Base-by-base conservation (phyloP, 2,113 vertebrate species). In the Pituophis catenifer region DNA sequence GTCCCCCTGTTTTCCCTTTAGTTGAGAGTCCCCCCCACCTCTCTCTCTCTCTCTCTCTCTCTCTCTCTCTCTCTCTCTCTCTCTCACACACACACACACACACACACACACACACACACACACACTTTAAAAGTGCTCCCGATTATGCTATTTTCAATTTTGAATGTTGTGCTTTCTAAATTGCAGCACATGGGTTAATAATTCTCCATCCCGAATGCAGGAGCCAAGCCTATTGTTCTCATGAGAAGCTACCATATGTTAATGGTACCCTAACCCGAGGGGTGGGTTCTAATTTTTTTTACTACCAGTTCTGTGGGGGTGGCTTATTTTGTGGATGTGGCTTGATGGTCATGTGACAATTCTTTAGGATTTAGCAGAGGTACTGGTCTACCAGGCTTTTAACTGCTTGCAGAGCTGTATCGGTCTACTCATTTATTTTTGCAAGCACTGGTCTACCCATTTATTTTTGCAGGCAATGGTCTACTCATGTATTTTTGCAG, bases 121-220 rank as follows among this genome's bases (percentile, higher is more conserved):
- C 57, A 58, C 57, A 59, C 21, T 94, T 81, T 88, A 3, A 94
- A 94, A 96, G 94, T 26, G 92, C 94, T 93, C 55, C 92, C 38
- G 88, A 94, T 89, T 50, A 93, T 86, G 94, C 90, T 6, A 24
- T 96, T 95, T 95, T 91, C 95, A 95, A 94, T 94, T 94, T 96
- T 53, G 57, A 94, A 95, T 95, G 95, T 95, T 70, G 93, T 70
- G 5, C 24, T 94, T 96, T 92, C 94, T 90, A 52, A 57, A 86
- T 95, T 96, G 93, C 44, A 58, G 70, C 44, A 38, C 8, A 89
- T 86, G n/a, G 17, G 9, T 19, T 13, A n/a, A 55, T 62, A 59
- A 24, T 85, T n/a, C 24, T 50, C 17, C 55, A 65, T 38, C 85
- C 48, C 54, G 62, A 52, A 86, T 89, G 38, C 44, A 5, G 58